Evolutionary conservation across 2,888 invertebrate genomes (phyloP).

Genomic region (Monopis laevigella): DNA sequence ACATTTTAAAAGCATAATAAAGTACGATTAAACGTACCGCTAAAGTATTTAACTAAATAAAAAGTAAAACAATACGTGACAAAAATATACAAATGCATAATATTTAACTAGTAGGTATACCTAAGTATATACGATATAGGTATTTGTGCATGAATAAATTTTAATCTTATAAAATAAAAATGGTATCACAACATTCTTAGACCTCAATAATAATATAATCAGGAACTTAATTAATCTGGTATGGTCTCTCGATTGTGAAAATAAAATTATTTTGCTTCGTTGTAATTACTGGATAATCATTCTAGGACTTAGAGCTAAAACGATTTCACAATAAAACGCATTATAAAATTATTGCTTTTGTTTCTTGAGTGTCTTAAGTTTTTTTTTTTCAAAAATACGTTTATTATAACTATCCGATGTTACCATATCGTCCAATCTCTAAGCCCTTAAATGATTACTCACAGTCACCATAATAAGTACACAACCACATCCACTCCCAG

Average conservation of each 20-base stretch:
- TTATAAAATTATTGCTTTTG: too few species aligned
- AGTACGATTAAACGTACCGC: conserved; percentile 7
- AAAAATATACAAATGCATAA: conserved; percentile 12
- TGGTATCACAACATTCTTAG: conserved; percentile 13
- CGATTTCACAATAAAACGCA: conserved; percentile 26
- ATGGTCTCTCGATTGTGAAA: conserved; percentile 3
- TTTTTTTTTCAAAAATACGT: too few species aligned
- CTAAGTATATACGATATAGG: too few species aligned
- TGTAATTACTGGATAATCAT: conserved; percentile 13
- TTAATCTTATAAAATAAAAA: conserved; percentile 10
- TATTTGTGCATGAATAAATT: too few species aligned
- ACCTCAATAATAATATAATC: conserved; percentile 8
- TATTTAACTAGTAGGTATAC: too few species aligned
- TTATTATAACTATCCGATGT: conserved; percentile 6
- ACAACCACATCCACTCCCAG: conserved; percentile 42
- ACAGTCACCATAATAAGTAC: conserved; percentile 49
- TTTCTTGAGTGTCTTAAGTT: too few species aligned
- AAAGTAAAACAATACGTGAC: conserved; percentile 9
- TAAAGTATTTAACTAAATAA: conserved; percentile 8
- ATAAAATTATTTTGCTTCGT: conserved; percentile 7
- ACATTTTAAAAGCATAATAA: conserved; percentile 2
- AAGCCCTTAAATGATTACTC: too few species aligned
- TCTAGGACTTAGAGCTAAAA: conserved; percentile 21
- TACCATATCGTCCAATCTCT: not conserved
- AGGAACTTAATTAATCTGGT: conserved; percentile 10